phyloP scores from a whole-genome alignment of 2,113 vertebrate species.

The Lagopus muta region DNA sequence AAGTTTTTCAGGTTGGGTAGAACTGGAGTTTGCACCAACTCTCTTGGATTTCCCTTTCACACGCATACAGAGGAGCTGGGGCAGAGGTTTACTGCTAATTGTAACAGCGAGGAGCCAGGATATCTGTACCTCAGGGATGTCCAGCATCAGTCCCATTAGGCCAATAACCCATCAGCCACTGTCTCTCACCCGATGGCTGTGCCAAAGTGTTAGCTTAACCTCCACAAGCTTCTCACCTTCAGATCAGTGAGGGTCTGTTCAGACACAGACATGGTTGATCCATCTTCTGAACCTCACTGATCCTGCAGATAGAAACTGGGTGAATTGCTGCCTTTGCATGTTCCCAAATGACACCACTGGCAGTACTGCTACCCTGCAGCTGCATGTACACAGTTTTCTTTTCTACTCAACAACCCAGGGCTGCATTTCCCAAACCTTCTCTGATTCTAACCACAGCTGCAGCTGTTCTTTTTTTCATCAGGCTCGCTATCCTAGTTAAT shows the following conservation, averaged over 20 bases:
- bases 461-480: background rate
- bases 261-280: background rate
- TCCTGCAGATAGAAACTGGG: background rate
- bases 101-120: background rate
- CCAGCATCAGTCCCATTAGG: background rate
- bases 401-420: background rate
- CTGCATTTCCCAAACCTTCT: background rate
- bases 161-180: background rate
- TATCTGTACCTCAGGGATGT: too few species aligned
- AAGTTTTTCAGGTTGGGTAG: background rate
- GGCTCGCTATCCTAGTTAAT: background rate
- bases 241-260: background rate
- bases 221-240: background rate
- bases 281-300: background rate
- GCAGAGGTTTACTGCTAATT: background rate
- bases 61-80: background rate
- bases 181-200: background rate
- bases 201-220: background rate
- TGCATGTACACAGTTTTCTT: background rate
- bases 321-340: background rate
- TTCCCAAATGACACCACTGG: background rate
- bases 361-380: accelerated
- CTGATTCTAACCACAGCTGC: background rate
- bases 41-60: background rate
- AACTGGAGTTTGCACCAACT: background rate